Percentiles rank a stretch among this genome's conserved stretches.
phyloP scores from a whole-genome alignment of 2,797 vertebrate species.

The Triplophysa bombifrons region DNA sequence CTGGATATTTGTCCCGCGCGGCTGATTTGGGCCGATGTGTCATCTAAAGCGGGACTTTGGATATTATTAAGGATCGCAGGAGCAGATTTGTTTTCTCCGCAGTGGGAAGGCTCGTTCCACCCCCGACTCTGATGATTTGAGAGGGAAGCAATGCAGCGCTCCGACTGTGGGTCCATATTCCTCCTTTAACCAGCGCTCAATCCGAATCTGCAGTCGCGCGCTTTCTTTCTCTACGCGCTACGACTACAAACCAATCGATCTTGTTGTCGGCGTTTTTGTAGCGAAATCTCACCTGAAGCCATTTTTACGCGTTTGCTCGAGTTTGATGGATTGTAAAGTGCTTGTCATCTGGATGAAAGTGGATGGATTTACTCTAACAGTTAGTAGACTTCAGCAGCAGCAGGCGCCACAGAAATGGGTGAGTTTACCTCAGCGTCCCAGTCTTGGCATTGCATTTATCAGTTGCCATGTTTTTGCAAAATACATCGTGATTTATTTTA shows the following conservation, averaged over 20 bases:
- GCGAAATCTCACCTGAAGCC: constrained; percentile 72
- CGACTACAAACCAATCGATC: constrained; percentile 66
- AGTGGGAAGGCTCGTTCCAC: constrained; percentile 68
- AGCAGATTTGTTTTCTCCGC: constrained; percentile 77
- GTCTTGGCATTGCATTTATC: too few relatives aligned
- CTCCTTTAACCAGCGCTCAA: constrained; percentile 48
- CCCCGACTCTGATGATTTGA: constrained; percentile 76
- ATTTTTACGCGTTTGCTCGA: constrained; percentile 76
- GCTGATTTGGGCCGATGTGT: not conserved
- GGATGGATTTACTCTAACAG: constrained; percentile 77
- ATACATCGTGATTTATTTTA: too few relatives aligned
- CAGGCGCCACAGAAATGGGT: constrained; percentile 78
- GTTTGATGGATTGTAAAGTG: constrained; percentile 79
- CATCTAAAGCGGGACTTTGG: constrained; percentile 45
- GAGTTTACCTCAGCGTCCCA: constrained; percentile 58
- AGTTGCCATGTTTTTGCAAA: too few relatives aligned
- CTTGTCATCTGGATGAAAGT: constrained; percentile 72
- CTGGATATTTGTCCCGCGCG: constrained; percentile 34
- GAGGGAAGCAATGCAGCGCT: constrained; percentile 70
- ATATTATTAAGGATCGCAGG: constrained; percentile 51
- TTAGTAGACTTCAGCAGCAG: constrained; percentile 69
- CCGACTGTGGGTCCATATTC: constrained; percentile 29
- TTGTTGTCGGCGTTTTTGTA: constrained; percentile 63
- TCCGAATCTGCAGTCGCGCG: constrained; percentile 28
- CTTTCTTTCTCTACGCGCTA: constrained; percentile 12